Percentiles rank a stretch among this genome's conserved stretches.
Conservation (phyloP, 2,797 vertebrate species). For the Lutra lutra region DNA sequence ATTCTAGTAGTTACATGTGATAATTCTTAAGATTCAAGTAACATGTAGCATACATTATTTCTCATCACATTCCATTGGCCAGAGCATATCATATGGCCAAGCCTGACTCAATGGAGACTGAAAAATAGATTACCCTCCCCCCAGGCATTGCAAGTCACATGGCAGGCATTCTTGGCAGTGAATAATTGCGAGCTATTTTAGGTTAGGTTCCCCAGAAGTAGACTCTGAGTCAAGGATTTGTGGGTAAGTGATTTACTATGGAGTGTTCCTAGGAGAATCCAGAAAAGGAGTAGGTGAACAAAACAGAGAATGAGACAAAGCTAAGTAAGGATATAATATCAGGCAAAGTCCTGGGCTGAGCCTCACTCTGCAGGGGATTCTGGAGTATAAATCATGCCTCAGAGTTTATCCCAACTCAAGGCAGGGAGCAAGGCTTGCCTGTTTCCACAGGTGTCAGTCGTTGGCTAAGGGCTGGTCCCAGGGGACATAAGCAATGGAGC, state of each 20-base stretch:
- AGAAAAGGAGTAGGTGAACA: background rate
- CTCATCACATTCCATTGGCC: background rate
- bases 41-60: background rate
- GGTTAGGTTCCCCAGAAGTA: slow-evolving; percentile 48
- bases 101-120: background rate
- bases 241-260: slow-evolving; percentile 59
- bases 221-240: slow-evolving; percentile 62
- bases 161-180: slow-evolving; percentile 36
- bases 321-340: slow-evolving; percentile 64
- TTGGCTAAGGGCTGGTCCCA: background rate
- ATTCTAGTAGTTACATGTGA: background rate
- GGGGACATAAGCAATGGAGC: background rate
- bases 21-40: background rate
- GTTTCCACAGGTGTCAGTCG: background rate
- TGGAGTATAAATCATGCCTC: slow-evolving; percentile 58
- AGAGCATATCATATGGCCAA: background rate
- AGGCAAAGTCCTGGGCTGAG: slow-evolving; percentile 54
- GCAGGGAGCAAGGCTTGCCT: background rate
- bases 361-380: background rate
- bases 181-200: slow-evolving; percentile 43
- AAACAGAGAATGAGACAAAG: background rate
- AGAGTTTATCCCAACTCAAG: background rate
- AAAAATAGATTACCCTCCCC: background rate
- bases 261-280: slow-evolving; percentile 34
- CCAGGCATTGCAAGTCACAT: background rate